Evolutionary conservation across 1,140 invertebrate genomes (phyloP).

Genomic region (Pararge aegeria): DNA sequence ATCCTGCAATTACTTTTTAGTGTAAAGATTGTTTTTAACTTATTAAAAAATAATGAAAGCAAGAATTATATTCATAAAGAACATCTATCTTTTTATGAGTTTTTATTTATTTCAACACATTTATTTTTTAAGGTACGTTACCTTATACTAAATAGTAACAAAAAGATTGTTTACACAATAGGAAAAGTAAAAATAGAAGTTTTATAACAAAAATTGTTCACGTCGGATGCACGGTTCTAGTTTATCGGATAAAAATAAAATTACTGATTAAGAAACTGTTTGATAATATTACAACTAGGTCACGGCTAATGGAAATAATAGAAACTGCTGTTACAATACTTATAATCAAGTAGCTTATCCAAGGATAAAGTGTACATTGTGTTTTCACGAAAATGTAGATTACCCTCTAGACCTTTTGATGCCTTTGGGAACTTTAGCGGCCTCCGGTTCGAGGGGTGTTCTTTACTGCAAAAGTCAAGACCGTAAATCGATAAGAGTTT

Average conservation of each 20-base stretch:
- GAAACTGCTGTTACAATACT: background rate
- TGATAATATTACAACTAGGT: conserved; percentile 1
- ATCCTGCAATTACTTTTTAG: too few species aligned
- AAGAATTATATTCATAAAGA: too few species aligned
- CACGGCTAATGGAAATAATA: background rate
- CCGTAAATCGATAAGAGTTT: background rate
- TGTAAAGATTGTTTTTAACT: too few species aligned
- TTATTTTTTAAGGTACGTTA: too few species aligned
- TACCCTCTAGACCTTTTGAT: background rate
- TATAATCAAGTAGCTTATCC: background rate
- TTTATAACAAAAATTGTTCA: background rate
- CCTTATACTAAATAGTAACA: too few species aligned
- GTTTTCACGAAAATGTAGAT: background rate
- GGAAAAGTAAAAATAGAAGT: too few species aligned
- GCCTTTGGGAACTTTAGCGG: background rate
- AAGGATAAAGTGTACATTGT: background rate
- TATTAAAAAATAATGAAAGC: too few species aligned
- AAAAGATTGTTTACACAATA: too few species aligned
- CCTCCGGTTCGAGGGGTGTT: background rate
- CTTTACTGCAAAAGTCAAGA: background rate
- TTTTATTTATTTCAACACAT: too few species aligned
- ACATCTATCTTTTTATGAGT: too few species aligned
- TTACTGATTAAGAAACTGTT: background rate
- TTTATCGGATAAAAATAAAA: background rate
- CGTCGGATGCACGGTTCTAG: background rate